Evolutionary conservation across 2,888 invertebrate species (phyloP), one percentile per base, ranked within the genome.

Genomic region (Steinernema carpocapsae): DNA sequence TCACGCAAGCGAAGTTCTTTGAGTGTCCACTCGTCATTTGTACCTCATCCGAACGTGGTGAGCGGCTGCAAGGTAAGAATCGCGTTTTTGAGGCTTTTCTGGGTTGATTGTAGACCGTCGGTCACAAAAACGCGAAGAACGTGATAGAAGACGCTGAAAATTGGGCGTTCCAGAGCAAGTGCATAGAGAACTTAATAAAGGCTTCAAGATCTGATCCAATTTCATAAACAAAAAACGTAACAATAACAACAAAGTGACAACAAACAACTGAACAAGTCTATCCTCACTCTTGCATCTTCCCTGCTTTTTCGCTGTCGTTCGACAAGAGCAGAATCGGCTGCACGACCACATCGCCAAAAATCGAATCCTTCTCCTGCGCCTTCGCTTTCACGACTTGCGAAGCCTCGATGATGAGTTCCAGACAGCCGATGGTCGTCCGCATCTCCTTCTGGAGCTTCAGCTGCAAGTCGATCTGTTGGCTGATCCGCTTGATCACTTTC

Each of bases 381-480:
- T 64, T 37, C 76, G 42, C 29, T 17, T 71, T 45, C n/a, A 45
- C 75, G 14, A 75, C 64, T 45, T 76, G 77, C 12, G 77, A 71
- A 0, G 79, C 75, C 1, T 77, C 72, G 24, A 82, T 74, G 29
- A 84, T 75, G 73, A 82, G 64, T 71, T 83, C 81, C 48, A 84
- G 73, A 4, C 78, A 73, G 51, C 84, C 84, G 42, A 78, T 76
- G 42, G 78, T 48, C 24, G 80, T 75, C 0, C 76, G 64, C 14
- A 84, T 74, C 73, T 77, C 73, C 70, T 80, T 79, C 64, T 84
- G 82, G 0, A 80, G 75, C 70, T 75, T 75, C 29, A 84, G 43
- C 70, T 84, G 83, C 3, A 75, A 51, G 0, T 73, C 32, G 6
- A 84, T 70, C n/a, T 73, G 72, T 17, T 71, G 51, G 56, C 73